Evolutionary conservation across 92 coral and sea anemone genomes (phyloP).

Genomic region (Pocillopora meandrina): DNA sequence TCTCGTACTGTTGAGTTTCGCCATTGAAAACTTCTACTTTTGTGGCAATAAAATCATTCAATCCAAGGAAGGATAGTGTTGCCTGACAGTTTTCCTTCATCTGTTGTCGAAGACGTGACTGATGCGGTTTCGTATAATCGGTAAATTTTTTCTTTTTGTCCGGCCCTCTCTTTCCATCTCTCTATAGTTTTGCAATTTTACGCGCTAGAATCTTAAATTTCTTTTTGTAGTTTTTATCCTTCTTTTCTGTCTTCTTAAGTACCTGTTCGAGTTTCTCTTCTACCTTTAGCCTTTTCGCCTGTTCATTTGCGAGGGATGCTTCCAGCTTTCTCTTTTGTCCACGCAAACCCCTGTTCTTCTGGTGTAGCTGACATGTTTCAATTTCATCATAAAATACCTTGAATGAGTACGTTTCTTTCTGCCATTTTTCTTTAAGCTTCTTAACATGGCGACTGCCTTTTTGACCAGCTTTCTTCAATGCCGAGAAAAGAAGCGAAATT

Average conservation of each 20-base stretch:
- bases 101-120: too few relatives aligned
- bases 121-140: too few relatives aligned
- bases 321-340: neutral
- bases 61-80: constrained; percentile 32
- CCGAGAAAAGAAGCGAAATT: neutral
- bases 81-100: neutral
- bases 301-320: neutral
- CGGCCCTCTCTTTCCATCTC: too few relatives aligned
- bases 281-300: neutral
- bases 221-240: neutral
- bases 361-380: neutral
- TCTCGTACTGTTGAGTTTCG: constrained; percentile 35
- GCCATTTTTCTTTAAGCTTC: neutral
- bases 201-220: neutral
- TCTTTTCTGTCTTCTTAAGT: neutral
- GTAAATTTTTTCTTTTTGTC: too few relatives aligned
- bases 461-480: neutral
- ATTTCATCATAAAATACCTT: neutral
- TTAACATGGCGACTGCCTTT: neutral
- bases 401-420: neutral
- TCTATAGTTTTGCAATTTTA: neutral
- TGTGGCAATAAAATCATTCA: constrained; percentile 32
- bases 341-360: neutral
- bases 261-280: constrained; percentile 6
- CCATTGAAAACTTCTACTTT: constrained; percentile 44